Percentiles rank a stretch among this genome's conserved stretches.
phyloP scores from a whole-genome alignment of 2,113 vertebrate genomes.

The Lepus europaeus region DNA sequence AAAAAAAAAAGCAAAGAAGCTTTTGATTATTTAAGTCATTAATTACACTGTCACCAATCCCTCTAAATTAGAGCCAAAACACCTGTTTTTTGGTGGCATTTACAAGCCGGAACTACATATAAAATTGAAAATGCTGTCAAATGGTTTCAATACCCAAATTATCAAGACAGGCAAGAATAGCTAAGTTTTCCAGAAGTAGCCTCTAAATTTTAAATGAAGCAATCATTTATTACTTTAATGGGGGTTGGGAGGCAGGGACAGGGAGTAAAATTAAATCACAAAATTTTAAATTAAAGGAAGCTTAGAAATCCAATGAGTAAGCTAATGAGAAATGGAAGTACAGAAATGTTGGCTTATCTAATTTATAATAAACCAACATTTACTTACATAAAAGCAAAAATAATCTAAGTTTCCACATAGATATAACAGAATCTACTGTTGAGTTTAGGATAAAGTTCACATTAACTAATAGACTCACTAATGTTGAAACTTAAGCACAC shows the following conservation, averaged over 20 bases:
- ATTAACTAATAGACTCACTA: constrained; percentile 69
- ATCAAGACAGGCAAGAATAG: not conserved
- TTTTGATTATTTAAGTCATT: not conserved
- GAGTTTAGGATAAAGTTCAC: constrained; percentile 49
- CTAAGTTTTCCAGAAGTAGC: not conserved
- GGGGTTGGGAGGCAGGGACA: not conserved
- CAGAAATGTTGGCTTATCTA: not conserved
- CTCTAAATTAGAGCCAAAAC: not conserved
- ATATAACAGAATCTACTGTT: constrained; percentile 47
- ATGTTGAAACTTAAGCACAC: constrained; percentile 45
- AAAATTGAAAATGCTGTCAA: not conserved
- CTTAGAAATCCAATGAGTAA: not conserved
- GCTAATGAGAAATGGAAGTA: not conserved
- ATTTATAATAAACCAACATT: not conserved
- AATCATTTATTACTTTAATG: constrained; percentile 28
- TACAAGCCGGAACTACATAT: constrained; percentile 11
- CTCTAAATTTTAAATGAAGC: not conserved
- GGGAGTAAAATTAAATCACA: not conserved
- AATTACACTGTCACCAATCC: not conserved
- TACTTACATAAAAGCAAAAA: constrained; percentile 35
- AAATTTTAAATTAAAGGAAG: constrained; percentile 38
- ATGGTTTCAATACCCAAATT: not conserved
- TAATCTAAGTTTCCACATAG: not conserved
- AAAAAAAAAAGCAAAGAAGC: not conserved
- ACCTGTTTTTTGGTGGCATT: not conserved